A percentile compares a stretch with the other conserved stretches of the same genome.
phyloP scores from a whole-genome alignment of 2,113 vertebrate genomes.

The Albula goreensis region DNA sequence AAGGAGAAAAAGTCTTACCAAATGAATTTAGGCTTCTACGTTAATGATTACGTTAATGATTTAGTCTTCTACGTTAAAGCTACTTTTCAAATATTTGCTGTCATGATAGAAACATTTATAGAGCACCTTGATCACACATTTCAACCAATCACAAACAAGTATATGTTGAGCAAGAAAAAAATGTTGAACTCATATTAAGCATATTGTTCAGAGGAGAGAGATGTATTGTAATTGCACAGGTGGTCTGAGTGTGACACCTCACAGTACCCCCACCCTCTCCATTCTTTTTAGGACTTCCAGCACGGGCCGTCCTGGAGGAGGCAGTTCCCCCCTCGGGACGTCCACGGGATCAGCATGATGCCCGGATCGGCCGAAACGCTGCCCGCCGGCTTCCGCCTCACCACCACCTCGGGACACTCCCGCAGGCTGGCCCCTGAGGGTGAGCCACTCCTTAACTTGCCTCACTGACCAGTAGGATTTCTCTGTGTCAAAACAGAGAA shows the following conservation, averaged over 20 bases:
- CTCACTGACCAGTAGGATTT: background rate
- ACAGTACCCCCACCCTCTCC: constrained; percentile 57
- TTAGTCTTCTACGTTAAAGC: too few species aligned
- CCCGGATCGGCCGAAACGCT: constrained; percentile 94
- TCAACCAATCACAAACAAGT: background rate
- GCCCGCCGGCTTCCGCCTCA: constrained; percentile 93
- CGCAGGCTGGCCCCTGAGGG: constrained; percentile 88
- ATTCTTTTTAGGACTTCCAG: constrained; percentile 88
- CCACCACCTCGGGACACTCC: constrained; percentile 87
- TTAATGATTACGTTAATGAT: too few species aligned
- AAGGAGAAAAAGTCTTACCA: too few species aligned
- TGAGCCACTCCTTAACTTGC: constrained; percentile 47
- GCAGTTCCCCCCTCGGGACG: constrained; percentile 91
- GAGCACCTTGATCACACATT: too few species aligned
- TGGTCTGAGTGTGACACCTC: too few species aligned
- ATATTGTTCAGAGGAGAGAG: too few species aligned
- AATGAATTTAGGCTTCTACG: too few species aligned
- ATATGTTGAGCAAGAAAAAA: background rate
- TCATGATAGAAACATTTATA: too few species aligned
- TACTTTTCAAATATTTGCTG: too few species aligned
- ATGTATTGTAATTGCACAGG: too few species aligned
- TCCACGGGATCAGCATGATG: constrained; percentile 99
- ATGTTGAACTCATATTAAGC: background rate
- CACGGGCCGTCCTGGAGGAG: constrained; percentile 91
- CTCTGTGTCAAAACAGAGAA: too few species aligned